A percentile compares a stretch with the other conserved stretches of the same genome.
Evolutionary conservation across 2,888 invertebrate genomes (phyloP).

Genomic region (Hermodice carunculata): DNA sequence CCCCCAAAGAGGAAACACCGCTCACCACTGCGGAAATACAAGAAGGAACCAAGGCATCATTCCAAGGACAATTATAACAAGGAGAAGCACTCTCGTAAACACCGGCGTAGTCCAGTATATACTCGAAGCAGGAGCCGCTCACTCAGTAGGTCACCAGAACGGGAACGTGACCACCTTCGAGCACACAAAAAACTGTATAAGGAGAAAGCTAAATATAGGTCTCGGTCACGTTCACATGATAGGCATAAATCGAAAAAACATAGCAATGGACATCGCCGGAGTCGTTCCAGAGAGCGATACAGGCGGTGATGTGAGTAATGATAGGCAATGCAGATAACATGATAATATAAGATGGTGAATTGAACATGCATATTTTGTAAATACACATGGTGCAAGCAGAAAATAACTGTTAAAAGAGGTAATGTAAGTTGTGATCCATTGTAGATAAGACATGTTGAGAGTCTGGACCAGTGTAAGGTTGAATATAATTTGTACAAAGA

Average conservation of each 20-base stretch:
- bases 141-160: background rate
- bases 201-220: conserved; percentile 14
- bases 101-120: conserved; percentile 6
- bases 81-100: conserved; percentile 3
- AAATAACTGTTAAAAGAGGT: no score
- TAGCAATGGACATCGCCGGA: conserved; percentile 17
- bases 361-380: no score
- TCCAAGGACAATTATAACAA: background rate
- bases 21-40: conserved; percentile 20
- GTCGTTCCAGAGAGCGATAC: conserved; percentile 16
- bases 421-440: no score
- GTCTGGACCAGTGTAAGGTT: no score
- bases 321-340: no score
- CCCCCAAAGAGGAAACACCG: background rate
- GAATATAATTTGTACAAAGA: no score
- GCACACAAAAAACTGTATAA: no score
- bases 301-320: background rate
- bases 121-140: conserved; percentile 5
- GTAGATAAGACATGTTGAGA: no score
- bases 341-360: no score
- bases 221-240: conserved; percentile 2
- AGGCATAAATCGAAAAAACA: conserved; percentile 13
- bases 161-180: no score
- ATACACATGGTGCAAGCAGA: no score
- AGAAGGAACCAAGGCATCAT: conserved; percentile 14